Evolutionary conservation across 2,888 invertebrate genomes (phyloP), one percentile per base, ranked within the genome.

Genomic region (Amiota communis): DNA sequence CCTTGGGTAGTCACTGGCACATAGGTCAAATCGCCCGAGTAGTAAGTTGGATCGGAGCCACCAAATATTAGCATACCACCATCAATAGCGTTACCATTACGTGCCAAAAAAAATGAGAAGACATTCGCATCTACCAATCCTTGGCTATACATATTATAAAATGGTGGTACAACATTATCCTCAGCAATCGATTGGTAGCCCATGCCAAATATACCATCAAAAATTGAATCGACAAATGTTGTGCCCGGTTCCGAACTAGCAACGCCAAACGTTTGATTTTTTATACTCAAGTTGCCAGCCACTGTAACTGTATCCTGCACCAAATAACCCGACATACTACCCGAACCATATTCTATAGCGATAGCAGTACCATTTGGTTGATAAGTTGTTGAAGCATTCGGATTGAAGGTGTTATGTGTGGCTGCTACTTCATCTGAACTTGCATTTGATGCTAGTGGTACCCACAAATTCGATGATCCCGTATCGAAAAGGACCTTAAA

Each of bases 401-500:
- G 94, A 91, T 98, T 95, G 90, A 98, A 98, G 91, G 97, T 98
- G 89, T 96, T 94, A 91, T 98, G 98, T 73, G 95, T 94, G 88
- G 92, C 92, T 87, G 95, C 93, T 89, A 98, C 99, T 88, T 97
- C 94, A 91, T 97, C 97, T 56, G 98, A 98, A 1, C 0, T 8
- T 10, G 2, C 2, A 47, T 47, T 65, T 9, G 15, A 6, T 17
- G 13, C 13, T n/a, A 51, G 51, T 15, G 98, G 98, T 72, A 99
- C 94, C 98, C 98, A 99, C 76, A 99, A 92, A 91, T 99, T 98
- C 70, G 98, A 97, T 20, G 98, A 98, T 76, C 98, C 98, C 0
- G 98, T 98, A 91, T 99, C 98, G 91, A 98, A 99, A 77, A 98
- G 94, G 76, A 98, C 98, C 85, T 93, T 94, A 91, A 98, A 98